Evolutionary conservation across 2,888 invertebrate species (phyloP).

Genomic region (Drosophila monieri): DNA sequence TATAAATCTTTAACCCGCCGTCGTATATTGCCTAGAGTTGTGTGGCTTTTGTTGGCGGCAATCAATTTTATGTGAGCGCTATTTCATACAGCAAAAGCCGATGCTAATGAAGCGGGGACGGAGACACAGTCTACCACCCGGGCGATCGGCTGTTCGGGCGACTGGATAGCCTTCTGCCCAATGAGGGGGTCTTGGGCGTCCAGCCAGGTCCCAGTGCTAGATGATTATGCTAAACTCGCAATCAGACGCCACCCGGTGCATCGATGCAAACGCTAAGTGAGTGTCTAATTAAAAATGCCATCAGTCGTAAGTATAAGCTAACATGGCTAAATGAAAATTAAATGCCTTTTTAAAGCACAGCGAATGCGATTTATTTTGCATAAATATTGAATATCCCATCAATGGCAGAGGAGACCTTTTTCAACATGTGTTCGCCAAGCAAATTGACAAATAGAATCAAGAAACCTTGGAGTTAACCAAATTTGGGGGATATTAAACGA

Average conservation of each 20-base stretch:
- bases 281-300: conserved; percentile 73
- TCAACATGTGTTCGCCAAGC: conserved; percentile 27
- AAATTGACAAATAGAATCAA: conserved; percentile 25
- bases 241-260: conserved; percentile 19
- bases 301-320: conserved; percentile 51
- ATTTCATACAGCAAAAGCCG: conserved; percentile 61
- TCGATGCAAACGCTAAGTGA: conserved; percentile 27
- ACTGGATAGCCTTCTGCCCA: conserved; percentile 61
- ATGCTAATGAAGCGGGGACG: conserved; percentile 68
- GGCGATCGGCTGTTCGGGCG: no score
- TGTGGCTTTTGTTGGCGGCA: conserved; percentile 53
- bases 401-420: conserved; percentile 45
- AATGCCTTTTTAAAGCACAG: conserved; percentile 50
- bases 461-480: conserved; percentile 41
- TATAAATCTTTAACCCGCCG: conserved; percentile 12
- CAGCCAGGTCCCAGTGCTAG: conserved; percentile 12
- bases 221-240: conserved; percentile 24
- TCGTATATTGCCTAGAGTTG: conserved; percentile 14
- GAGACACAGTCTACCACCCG: conserved; percentile 1
- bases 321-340: conserved; percentile 50
- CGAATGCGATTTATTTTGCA: conserved; percentile 50
- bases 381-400: conserved; percentile 42
- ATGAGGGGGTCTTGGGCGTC: conserved; percentile 33
- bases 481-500: conserved; percentile 52
- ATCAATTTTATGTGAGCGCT: conserved; percentile 69